Percentiles rank a stretch among this genome's conserved stretches.
Conservation (phyloP, 2,797 vertebrate genomes). For the Micromesistius poutassou region DNA sequence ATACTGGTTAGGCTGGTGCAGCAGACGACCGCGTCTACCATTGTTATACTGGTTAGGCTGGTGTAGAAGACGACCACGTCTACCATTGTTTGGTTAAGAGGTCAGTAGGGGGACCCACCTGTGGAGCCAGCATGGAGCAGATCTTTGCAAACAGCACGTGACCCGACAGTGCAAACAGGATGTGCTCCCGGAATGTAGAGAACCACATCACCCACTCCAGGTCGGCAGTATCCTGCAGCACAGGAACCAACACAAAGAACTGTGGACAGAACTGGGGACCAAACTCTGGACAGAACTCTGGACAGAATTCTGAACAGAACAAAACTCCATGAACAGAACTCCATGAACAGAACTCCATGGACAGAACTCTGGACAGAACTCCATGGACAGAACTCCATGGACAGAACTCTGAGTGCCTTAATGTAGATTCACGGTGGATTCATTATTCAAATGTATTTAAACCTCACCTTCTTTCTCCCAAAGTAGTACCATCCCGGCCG, state of each 20-base stretch:
- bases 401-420: background rate
- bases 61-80: background rate
- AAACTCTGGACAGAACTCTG: too few relatives aligned
- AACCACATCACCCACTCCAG: constrained; percentile 99
- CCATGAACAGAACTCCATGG: too few relatives aligned
- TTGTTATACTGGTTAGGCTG: background rate
- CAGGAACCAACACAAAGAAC: background rate
- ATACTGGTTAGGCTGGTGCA: too few relatives aligned
- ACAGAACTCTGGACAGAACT: too few relatives aligned
- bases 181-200: constrained; percentile 85
- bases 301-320: background rate
- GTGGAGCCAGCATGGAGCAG: constrained; percentile 85
- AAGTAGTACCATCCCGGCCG: constrained; percentile 91
- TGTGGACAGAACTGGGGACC: too few relatives aligned
- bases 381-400: too few relatives aligned
- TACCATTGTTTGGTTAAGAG: background rate
- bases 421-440: background rate
- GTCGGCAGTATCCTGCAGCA: constrained; percentile 83
- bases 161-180: constrained; percentile 89
- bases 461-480: constrained; percentile 92
- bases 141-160: constrained; percentile 94
- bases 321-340: background rate
- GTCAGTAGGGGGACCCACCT: constrained; percentile 72
- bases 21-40: too few relatives aligned
- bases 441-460: background rate